Conservation (phyloP, 2,113 vertebrate species). For the Morone saxatilis region DNA sequence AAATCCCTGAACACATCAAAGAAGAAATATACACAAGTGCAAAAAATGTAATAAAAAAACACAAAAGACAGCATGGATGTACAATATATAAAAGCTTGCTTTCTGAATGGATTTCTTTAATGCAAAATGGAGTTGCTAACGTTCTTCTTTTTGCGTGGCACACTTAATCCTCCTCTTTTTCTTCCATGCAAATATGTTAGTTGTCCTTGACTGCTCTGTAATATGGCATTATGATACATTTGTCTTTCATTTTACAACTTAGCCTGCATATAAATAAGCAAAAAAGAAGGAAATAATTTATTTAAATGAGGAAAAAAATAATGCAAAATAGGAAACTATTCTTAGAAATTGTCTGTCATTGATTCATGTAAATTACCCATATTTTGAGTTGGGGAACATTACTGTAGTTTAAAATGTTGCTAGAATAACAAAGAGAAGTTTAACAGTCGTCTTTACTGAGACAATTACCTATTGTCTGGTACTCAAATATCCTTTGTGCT, state of each 20-base stretch:
- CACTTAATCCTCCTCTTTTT: not conserved
- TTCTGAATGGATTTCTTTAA: not conserved
- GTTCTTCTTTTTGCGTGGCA: no score
- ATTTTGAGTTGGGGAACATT: not conserved
- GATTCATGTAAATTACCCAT: not conserved
- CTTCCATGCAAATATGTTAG: not conserved
- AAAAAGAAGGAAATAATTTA: not conserved
- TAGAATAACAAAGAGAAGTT: not conserved
- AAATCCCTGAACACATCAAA: not conserved
- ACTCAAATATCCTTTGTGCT: not conserved
- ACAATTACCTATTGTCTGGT: not conserved
- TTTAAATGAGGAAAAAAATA: not conserved
- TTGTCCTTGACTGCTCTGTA: not conserved
- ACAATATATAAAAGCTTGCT: not conserved
- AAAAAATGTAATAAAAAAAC: not conserved
- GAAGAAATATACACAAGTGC: not conserved
- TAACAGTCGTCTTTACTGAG: not conserved
- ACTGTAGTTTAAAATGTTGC: constrained; percentile 2
- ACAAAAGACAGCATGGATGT: no score
- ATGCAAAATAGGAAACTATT: constrained; percentile 9
- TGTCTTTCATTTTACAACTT: not conserved
- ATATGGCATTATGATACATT: not conserved
- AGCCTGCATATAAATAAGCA: not conserved
- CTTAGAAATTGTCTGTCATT: not conserved
- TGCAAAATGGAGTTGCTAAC: no score